These are phyloP conservation scores for Phlogophora meticulosa DNA, from an alignment of 2,888 invertebrate genomes.

Conservation along the genomic window DNA sequence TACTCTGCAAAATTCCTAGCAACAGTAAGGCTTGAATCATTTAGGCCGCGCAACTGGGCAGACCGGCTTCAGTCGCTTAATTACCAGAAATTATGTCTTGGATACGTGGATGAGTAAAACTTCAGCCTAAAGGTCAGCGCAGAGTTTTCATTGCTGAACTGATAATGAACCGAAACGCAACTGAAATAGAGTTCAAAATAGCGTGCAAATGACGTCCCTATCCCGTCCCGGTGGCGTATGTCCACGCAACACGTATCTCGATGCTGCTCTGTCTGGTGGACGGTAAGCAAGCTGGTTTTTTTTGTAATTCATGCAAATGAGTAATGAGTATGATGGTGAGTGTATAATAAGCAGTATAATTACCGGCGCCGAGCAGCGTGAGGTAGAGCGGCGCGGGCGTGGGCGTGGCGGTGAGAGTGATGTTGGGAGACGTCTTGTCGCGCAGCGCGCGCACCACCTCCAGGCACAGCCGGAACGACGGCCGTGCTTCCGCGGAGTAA, in stretches of 20 bases:
- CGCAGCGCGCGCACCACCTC: constrained; percentile 90
- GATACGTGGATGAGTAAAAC: background rate
- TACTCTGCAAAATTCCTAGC: background rate
- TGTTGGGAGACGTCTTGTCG: constrained; percentile 81
- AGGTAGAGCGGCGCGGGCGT: constrained; percentile 85
- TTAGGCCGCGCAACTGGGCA: background rate
- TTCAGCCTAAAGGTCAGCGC: background rate
- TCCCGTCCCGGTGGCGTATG: too few relatives aligned
- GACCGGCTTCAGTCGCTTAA: background rate
- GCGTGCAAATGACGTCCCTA: too few relatives aligned
- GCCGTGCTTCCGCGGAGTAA: constrained; percentile 95
- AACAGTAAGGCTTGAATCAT: background rate
- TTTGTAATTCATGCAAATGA: constrained; percentile 27
- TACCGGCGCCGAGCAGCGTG: constrained; percentile 86
- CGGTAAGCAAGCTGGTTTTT: background rate
- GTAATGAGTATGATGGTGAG: constrained; percentile 1
- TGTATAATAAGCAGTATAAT: background rate
- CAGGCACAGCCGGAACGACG: constrained; percentile 96
- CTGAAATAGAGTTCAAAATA: too few relatives aligned
- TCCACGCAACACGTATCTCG: too few relatives aligned
- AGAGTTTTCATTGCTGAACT: too few relatives aligned
- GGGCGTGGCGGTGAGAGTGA: constrained; percentile 79
- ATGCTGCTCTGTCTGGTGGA: too few relatives aligned
- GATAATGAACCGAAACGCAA: too few relatives aligned
- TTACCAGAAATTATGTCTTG: background rate